Conservation (phyloP, 2,113 vertebrate species). For the Nannobrachium achirus region DNA sequence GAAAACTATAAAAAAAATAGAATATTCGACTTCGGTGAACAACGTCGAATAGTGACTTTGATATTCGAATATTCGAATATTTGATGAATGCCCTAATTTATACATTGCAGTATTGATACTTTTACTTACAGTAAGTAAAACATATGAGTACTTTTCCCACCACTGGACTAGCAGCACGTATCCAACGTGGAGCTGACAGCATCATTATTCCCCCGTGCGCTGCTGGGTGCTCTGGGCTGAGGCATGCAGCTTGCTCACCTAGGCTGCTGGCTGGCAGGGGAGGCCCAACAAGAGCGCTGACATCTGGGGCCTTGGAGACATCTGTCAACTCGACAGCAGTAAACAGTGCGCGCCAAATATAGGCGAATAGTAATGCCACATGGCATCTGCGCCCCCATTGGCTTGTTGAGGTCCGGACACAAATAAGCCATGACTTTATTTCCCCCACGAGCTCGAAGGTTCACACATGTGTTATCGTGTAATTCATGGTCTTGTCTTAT, state of each 20-base stretch:
- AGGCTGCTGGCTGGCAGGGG: constrained; percentile 14
- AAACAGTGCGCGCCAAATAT: constrained; percentile 28
- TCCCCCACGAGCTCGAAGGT: not conserved
- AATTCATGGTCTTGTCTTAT: too few species aligned
- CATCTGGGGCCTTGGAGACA: constrained; percentile 28
- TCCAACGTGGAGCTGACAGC: constrained; percentile 21
- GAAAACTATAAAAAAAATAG: too few species aligned
- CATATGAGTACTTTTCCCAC: too few species aligned
- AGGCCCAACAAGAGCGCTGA: constrained; percentile 29
- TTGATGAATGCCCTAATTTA: too few species aligned
- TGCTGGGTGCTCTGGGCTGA: not conserved
- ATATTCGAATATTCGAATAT: too few species aligned
- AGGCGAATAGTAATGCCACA: constrained; percentile 41
- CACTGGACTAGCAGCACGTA: not conserved
- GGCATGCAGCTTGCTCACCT: constrained; percentile 3
- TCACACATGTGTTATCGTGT: not conserved
- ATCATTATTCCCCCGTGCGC: constrained; percentile 4
- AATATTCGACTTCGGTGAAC: too few species aligned
- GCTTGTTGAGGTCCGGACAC: constrained; percentile 12
- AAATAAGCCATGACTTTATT: constrained; percentile 31
- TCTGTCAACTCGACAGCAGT: constrained; percentile 22
- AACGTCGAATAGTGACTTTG: too few species aligned
- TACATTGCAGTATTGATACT: too few species aligned
- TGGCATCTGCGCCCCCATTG: constrained; percentile 29
- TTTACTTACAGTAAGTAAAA: too few species aligned